Evolutionary conservation across 2,113 vertebrate species (phyloP), one percentile per base, ranked within the genome.

Genomic region (Gallinago jamesoni): DNA sequence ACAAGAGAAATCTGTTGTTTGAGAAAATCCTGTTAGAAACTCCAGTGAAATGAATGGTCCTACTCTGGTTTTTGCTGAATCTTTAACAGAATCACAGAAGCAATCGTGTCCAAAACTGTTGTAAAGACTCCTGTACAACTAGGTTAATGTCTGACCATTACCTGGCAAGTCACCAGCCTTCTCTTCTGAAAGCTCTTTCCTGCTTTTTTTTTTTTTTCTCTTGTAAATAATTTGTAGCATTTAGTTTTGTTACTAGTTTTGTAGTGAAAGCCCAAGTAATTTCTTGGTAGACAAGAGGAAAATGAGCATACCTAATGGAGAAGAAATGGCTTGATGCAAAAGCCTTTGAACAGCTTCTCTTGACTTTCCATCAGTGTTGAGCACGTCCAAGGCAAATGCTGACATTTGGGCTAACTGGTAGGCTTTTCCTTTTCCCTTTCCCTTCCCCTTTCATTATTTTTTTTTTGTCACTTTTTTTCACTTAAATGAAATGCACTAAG

Each of bases 21-120:
- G 59, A 84, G 39, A 86, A 94, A 92, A 80, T 79, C 10, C 17
- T 67, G 22, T 84, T 78, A 80, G 45, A 77, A 92, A 22, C 33
- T 52, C 33, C 35, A 85, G 10, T 77, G 30, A 83, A 92, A 90
- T 47, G 17, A 33, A 48, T 39, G n/a, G 33, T 69, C 24, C 39
- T 43, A 14, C 20, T 67, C 1, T 55, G 16, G 9, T 82, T 82
- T 88, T 82, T 82, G 16, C 22, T 43, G 24, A 89, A 56, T 37
- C 39, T 88, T 48, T 79, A 84, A 60, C 12, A 78, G 63, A 89
- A 68, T 74, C 74, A 80, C 28, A 45, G 53, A 63, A 67, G 24
- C 1, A 0, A 55, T 50, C 50, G 43, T 0, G 0, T 41, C 22
- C 69, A 94, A 90, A 73, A 33, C 37, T 53, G 14, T 50, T 53